A percentile compares a stretch with the other conserved stretches of the same genome.
Conservation (phyloP, 2,888 invertebrate genomes). For the Ormyrus labotus region DNA sequence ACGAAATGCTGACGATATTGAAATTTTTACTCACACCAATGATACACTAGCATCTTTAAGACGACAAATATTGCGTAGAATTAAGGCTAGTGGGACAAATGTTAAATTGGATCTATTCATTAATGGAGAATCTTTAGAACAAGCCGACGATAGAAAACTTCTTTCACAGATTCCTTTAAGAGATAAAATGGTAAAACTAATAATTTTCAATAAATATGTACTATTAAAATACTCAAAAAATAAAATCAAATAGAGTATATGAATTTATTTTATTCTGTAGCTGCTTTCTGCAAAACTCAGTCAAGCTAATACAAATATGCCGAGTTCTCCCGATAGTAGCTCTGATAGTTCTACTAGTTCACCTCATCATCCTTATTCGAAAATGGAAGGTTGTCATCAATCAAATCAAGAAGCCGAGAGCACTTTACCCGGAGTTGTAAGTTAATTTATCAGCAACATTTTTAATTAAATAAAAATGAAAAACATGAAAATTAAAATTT, state of each 20-base stretch:
- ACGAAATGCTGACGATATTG: slow-evolving; percentile 93
- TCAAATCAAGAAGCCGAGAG: slow-evolving; percentile 90
- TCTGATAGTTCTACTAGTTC: slow-evolving; percentile 96
- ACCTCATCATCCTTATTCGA: slow-evolving; percentile 86
- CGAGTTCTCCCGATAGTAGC: slow-evolving; percentile 93
- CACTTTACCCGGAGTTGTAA: slow-evolving; percentile 92
- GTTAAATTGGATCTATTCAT: slow-evolving; percentile 94
- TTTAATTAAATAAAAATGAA: not conserved
- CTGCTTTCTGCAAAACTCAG: slow-evolving; percentile 86
- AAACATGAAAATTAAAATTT: not conserved
- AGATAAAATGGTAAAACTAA: slow-evolving; percentile 86
- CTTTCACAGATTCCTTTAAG: slow-evolving; percentile 90
- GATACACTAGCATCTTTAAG: slow-evolving; percentile 93
- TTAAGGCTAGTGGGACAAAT: slow-evolving; percentile 81
- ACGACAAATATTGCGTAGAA: slow-evolving; percentile 84
- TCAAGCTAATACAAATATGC: slow-evolving; percentile 83
- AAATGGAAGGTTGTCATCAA: slow-evolving; percentile 77
- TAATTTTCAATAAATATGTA: not conserved
- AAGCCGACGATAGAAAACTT: slow-evolving; percentile 90
- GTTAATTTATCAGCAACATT: slow-evolving; percentile 67
- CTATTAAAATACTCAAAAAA: not conserved
- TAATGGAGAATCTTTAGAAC: slow-evolving; percentile 92
- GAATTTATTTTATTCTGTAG: slow-evolving; percentile 72
- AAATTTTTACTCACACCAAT: slow-evolving; percentile 94
- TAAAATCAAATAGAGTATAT: not conserved